Conservation (phyloP, 53 echinoderm and acorn worm genomes). For the Apostichopus leukothele region DNA sequence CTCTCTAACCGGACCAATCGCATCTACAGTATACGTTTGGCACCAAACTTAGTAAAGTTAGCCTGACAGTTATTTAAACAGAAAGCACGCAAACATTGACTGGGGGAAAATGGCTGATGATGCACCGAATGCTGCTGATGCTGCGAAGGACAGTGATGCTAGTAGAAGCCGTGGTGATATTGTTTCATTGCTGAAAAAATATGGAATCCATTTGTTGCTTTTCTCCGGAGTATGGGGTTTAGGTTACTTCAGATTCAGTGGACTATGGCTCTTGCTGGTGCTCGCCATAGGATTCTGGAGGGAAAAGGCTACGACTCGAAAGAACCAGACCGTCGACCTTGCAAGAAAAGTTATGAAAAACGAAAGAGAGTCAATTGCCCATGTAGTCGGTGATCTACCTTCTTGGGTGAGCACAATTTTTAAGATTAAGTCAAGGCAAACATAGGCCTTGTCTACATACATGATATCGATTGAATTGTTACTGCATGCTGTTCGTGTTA, state of each 20-base stretch:
- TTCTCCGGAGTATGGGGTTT: conserved; percentile 75
- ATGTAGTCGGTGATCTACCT: conserved; percentile 83
- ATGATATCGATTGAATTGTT: not conserved
- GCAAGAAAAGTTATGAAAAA: conserved; percentile 78
- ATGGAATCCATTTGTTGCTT: conserved; percentile 65
- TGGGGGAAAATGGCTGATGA: not conserved
- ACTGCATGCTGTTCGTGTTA: too few relatives aligned
- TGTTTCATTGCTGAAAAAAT: conserved; percentile 59
- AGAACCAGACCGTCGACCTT: conserved; percentile 61
- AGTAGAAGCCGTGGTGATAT: not conserved
- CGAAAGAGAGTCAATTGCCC: conserved; percentile 76
- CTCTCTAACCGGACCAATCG: not conserved
- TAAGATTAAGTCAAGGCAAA: not conserved
- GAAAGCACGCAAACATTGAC: not conserved
- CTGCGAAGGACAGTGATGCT: not conserved
- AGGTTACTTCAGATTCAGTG: conserved; percentile 85
- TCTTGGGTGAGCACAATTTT: conserved; percentile 83
- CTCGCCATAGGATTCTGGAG: conserved; percentile 72
- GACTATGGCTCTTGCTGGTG: conserved; percentile 74
- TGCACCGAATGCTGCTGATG: not conserved
- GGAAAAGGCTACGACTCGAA: conserved; percentile 65
- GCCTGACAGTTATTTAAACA: too few relatives aligned
- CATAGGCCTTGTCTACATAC: not conserved
- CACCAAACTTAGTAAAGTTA: not conserved
- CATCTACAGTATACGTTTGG: not conserved